These are phyloP conservation scores for Alligator sinensis DNA, from an alignment of 2,113 vertebrate genomes.

Conservation along the genomic window DNA sequence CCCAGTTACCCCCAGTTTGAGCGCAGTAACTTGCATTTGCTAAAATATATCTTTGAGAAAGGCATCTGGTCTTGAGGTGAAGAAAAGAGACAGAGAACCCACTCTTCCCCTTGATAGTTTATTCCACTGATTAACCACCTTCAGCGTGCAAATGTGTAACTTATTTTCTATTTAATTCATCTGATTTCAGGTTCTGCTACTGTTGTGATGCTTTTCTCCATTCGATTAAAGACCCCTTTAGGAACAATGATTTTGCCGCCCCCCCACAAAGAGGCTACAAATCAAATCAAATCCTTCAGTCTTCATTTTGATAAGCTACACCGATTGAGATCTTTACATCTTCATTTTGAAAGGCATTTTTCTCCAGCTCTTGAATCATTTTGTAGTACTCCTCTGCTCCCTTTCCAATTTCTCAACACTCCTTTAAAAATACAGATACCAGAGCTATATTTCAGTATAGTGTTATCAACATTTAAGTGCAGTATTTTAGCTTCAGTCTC, in stretches of 20 bases:
- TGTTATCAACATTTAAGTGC: no score
- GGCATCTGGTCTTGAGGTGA: neutral
- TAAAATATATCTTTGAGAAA: neutral
- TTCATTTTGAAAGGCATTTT: neutral
- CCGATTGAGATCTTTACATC: neutral
- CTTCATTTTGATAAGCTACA: neutral
- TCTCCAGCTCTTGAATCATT: neutral
- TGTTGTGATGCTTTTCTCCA: neutral
- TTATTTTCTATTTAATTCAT: constrained; percentile 22
- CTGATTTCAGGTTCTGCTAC: neutral
- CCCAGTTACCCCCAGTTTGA: neutral
- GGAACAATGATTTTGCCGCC: neutral
- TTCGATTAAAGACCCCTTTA: neutral
- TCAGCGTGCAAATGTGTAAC: neutral
- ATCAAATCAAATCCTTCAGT: no score
- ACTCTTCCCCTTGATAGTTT: neutral
- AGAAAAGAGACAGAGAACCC: neutral
- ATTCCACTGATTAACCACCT: constrained; percentile 34
- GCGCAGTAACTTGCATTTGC: neutral
- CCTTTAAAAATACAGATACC: neutral
- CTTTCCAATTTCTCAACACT: accelerated
- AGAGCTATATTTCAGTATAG: neutral
- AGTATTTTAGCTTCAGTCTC: neutral
- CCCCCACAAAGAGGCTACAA: no score
- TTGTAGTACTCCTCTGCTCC: neutral